Evolutionary conservation across 1,140 invertebrate species (phyloP).

Genomic region (Tachypleus tridentatus): DNA sequence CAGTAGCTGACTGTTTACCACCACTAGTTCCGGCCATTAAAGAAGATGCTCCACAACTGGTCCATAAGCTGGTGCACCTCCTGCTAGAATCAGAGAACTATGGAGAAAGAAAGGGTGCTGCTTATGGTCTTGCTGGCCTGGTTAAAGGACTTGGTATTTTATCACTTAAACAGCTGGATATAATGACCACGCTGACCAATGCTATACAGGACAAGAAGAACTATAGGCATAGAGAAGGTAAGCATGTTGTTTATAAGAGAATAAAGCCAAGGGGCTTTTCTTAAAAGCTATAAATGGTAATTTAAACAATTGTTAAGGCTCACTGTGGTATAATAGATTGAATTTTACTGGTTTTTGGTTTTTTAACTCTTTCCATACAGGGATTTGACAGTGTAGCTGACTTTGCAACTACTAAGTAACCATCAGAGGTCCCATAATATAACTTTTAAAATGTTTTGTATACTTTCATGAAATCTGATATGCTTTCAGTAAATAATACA

Average conservation of each 20-base stretch:
- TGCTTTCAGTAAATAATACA: too few species aligned
- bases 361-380: too few species aligned
- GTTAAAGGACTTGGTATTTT: conserved; percentile 95
- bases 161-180: conserved; percentile 86
- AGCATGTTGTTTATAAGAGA: not conserved
- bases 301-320: too few species aligned
- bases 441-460: too few species aligned
- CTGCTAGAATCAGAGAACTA: conserved; percentile 89
- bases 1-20: conserved; percentile 91
- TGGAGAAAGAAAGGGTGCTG: conserved; percentile 70
- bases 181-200: conserved; percentile 85
- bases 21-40: conserved; percentile 83
- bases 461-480: too few species aligned
- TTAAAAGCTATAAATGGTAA: too few species aligned
- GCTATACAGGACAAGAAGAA: conserved; percentile 97
- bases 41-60: conserved; percentile 71
- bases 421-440: too few species aligned
- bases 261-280: too few species aligned
- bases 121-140: conserved; percentile 43
- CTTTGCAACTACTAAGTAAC: too few species aligned
- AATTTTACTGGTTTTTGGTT: too few species aligned
- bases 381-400: too few species aligned
- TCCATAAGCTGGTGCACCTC: conserved; percentile 75
- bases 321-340: too few species aligned
- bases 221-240: conserved; percentile 78